A percentile compares a stretch with the other conserved stretches of the same genome.
phyloP scores from a whole-genome alignment of 2,113 vertebrate species.

The Girardinichthys multiradiatus region DNA sequence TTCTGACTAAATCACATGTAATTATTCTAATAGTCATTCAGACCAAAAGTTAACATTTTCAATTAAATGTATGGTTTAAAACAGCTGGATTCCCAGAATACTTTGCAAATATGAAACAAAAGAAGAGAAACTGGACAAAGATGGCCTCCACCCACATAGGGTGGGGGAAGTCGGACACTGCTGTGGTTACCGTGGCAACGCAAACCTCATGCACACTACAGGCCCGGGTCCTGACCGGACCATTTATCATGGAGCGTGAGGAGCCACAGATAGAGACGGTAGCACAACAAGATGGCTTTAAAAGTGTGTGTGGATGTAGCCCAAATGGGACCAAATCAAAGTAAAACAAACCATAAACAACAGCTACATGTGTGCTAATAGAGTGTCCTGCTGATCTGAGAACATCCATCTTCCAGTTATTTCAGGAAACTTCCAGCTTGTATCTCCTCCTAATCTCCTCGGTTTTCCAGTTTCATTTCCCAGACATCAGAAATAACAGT shows the following conservation, averaged over 20 bases:
- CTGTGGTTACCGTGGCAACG: constrained; percentile 71
- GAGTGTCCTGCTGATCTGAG: too few species aligned
- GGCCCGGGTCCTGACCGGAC: constrained; percentile 55
- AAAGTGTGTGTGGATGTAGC: constrained; percentile 8
- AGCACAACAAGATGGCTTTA: constrained; percentile 25
- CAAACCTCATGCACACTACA: constrained; percentile 78
- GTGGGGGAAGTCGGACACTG: constrained; percentile 35
- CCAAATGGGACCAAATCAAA: constrained; percentile 22
- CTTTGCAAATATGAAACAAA: neutral
- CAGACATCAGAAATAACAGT: too few species aligned
- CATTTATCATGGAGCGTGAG: constrained; percentile 69
- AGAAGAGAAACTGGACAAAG: neutral
- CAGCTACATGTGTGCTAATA: too few species aligned
- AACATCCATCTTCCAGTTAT: too few species aligned
- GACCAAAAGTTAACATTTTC: neutral
- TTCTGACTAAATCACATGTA: too few species aligned
- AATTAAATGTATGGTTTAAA: neutral
- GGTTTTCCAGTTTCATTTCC: too few species aligned
- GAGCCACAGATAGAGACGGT: constrained; percentile 11
- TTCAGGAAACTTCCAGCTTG: too few species aligned
- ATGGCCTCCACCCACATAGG: constrained; percentile 9
- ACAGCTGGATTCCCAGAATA: neutral
- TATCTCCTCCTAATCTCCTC: too few species aligned
- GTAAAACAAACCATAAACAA: constrained; percentile 9
- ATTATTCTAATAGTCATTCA: neutral